These are phyloP conservation scores for Sinopyrophorus schimmeli DNA, from an alignment of 2,888 invertebrate species.

Conservation along the genomic window DNA sequence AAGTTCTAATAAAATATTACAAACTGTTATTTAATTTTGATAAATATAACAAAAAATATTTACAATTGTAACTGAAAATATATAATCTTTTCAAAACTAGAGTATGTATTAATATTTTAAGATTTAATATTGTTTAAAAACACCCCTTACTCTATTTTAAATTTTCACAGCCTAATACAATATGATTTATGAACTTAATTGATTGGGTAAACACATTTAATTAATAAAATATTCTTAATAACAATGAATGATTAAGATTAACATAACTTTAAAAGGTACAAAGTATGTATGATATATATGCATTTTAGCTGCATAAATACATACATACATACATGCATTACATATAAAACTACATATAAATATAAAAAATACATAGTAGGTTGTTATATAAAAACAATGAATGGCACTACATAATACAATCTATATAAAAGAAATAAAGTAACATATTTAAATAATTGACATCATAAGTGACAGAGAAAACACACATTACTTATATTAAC, in stretches of 20 bases:
- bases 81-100: slow-evolving; percentile 14
- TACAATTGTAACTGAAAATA: slow-evolving; percentile 5
- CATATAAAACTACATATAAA: slow-evolving; percentile 15
- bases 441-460: slow-evolving; percentile 9
- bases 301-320: slow-evolving; percentile 12
- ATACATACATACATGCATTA: slow-evolving; percentile 21
- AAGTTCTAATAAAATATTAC: slow-evolving; percentile 5
- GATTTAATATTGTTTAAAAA: slow-evolving; percentile 29
- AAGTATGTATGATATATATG: too few relatives aligned
- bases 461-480: slow-evolving; percentile 2
- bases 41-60: slow-evolving; percentile 2
- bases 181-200: slow-evolving; percentile 28
- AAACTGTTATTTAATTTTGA: too few relatives aligned
- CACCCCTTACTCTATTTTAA: slow-evolving; percentile 34
- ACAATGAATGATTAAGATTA: slow-evolving; percentile 6
- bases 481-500: slow-evolving; percentile 8
- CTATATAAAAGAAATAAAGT: slow-evolving; percentile 15
- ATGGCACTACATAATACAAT: slow-evolving; percentile 23
- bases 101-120: slow-evolving; percentile 32
- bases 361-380: slow-evolving; percentile 5
- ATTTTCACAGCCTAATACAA: slow-evolving; percentile 37
- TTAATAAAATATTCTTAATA: slow-evolving; percentile 7
- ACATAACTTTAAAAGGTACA: slow-evolving; percentile 18
- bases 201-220: slow-evolving; percentile 11
- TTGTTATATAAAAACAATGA: slow-evolving; percentile 9